These are phyloP conservation scores for Drosophila colorata DNA, from an alignment of 2,888 invertebrate genomes.

Conservation along the genomic window DNA sequence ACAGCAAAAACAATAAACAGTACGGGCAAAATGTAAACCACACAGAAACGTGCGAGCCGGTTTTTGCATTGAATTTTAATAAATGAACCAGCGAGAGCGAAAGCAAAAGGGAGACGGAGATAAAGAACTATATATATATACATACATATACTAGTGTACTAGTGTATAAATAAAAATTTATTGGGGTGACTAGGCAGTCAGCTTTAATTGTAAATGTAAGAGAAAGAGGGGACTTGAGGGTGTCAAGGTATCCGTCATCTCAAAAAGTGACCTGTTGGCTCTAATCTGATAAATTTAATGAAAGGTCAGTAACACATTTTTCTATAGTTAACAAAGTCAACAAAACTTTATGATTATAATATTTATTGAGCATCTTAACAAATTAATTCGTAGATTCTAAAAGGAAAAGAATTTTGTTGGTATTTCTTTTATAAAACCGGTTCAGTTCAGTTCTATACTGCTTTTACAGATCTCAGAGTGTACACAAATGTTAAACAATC, in stretches of 20 bases:
- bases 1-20: slow-evolving; percentile 45
- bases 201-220: not conserved
- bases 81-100: slow-evolving; percentile 6
- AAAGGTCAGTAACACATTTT: not conserved
- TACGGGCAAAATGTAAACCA: slow-evolving; percentile 60
- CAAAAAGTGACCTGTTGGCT: not conserved
- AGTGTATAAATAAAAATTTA: not conserved
- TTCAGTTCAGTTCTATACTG: slow-evolving; percentile 12
- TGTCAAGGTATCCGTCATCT: not conserved
- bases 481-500: slow-evolving; percentile 25
- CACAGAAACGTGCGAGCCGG: slow-evolving; percentile 55
- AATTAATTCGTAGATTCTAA: slow-evolving; percentile 15
- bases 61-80: slow-evolving; percentile 64
- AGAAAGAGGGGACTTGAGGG: not conserved
- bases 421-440: slow-evolving; percentile 38
- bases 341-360: not conserved
- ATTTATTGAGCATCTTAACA: slow-evolving; percentile 5
- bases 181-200: not conserved
- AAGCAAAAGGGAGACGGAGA: not conserved
- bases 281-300: not conserved
- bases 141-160: not conserved
- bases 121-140: not conserved
- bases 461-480: slow-evolving; percentile 10
- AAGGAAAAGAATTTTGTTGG: slow-evolving; percentile 3
- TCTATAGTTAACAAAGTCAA: not conserved